Evolutionary conservation across 2,888 invertebrate species (phyloP).

Genomic region (Clunio marinus): DNA sequence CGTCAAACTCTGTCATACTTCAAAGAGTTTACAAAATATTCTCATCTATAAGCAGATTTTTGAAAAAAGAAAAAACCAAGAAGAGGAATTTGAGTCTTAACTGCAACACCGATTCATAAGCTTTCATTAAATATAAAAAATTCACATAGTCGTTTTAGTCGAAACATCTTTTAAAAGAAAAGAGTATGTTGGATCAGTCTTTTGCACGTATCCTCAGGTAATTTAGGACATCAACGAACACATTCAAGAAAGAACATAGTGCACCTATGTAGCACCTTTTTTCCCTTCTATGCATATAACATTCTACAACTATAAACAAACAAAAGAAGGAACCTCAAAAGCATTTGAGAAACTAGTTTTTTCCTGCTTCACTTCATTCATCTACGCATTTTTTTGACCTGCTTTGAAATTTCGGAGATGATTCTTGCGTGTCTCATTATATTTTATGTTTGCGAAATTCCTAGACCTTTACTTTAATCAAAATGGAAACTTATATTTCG

Average conservation of each 20-base stretch:
- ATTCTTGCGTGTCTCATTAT: conserved; percentile 16
- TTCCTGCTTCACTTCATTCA: background rate
- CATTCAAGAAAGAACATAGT: background rate
- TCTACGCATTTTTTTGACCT: conserved; percentile 16
- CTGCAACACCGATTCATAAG: no score
- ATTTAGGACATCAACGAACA: conserved; percentile 10
- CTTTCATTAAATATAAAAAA: no score
- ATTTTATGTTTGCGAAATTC: conserved; percentile 8
- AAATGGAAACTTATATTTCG: conserved; percentile 7
- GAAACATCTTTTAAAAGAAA: background rate
- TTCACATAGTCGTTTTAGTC: background rate
- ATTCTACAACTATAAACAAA: conserved; percentile 2
- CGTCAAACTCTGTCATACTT: no score
- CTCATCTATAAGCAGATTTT: no score
- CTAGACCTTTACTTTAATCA: background rate
- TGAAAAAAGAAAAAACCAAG: no score
- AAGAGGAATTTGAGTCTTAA: no score
- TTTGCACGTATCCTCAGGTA: conserved; percentile 21
- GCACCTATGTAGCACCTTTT: conserved; percentile 19
- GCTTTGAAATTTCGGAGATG: background rate
- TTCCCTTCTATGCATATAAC: background rate
- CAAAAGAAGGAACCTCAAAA: conserved; percentile 11
- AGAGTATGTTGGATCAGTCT: conserved; percentile 14
- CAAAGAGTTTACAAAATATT: no score
- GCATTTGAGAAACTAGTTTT: conserved; percentile 3